These are phyloP conservation scores for Monoplex corrugatus DNA, from an alignment of 2,888 invertebrate species.

Conservation along the genomic window DNA sequence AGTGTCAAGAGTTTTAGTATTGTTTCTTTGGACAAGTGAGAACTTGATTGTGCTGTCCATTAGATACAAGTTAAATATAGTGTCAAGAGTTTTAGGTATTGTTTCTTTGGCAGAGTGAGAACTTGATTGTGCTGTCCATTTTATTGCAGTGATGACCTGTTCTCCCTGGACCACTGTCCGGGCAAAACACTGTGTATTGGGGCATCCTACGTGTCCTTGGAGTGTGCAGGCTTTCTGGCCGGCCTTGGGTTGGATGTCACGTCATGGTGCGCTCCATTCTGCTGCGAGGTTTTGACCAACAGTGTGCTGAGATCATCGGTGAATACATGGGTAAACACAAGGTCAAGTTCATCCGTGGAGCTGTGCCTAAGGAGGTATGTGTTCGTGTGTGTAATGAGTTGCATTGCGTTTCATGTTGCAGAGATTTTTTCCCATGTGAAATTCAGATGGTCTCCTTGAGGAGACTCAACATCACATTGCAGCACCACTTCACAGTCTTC, in stretches of 20 bases:
- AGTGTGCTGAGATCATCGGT: constrained; percentile 92
- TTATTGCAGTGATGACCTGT: constrained; percentile 94
- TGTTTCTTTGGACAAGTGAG: too few species aligned
- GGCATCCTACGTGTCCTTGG: constrained; percentile 91
- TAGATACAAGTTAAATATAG: too few species aligned
- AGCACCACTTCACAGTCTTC: too few species aligned
- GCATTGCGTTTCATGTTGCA: too few species aligned
- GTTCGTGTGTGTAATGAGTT: background rate
- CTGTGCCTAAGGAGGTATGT: constrained; percentile 71
- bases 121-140: too few species aligned
- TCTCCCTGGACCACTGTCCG: constrained; percentile 90
- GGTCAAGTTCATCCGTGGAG: constrained; percentile 87
- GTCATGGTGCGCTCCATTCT: constrained; percentile 93
- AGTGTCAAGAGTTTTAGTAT: too few species aligned
- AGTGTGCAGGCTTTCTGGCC: constrained; percentile 95
- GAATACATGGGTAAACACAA: constrained; percentile 91
- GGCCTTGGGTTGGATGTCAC: constrained; percentile 93
- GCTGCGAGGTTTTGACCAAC: constrained; percentile 94
- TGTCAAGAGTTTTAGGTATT: too few species aligned
- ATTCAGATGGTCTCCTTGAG: too few species aligned
- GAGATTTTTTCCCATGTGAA: too few species aligned
- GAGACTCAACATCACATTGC: too few species aligned
- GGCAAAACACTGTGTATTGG: constrained; percentile 88
- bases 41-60: too few species aligned
- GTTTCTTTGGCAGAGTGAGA: too few species aligned